phyloP scores from a whole-genome alignment of 2,888 invertebrate genomes.

The Lordiphosa fenestrarum region DNA sequence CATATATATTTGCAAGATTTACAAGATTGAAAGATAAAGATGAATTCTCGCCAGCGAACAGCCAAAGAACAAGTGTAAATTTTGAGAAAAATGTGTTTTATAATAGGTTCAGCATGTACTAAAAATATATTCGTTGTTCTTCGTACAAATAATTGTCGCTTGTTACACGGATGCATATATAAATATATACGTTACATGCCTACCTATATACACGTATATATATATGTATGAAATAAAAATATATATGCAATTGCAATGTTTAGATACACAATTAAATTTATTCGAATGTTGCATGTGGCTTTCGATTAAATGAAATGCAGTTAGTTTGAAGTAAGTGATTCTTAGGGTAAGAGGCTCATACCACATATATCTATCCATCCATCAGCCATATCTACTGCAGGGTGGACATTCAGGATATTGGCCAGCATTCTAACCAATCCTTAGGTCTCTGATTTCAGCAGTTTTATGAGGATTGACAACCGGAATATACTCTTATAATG shows the following conservation, averaged over 20 bases:
- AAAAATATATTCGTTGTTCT: slow-evolving; percentile 46
- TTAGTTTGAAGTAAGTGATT: slow-evolving; percentile 78
- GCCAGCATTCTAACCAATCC: background rate
- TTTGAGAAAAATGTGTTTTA: slow-evolving; percentile 49
- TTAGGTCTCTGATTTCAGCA: slow-evolving; percentile 34
- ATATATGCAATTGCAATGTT: slow-evolving; percentile 37
- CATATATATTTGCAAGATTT: background rate
- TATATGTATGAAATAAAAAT: slow-evolving; percentile 13
- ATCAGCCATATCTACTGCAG: too few species aligned
- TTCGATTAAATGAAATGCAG: slow-evolving; percentile 59
- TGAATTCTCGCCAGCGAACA: background rate
- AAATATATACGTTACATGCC: slow-evolving; percentile 24
- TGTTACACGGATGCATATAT: slow-evolving; percentile 10
- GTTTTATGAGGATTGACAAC: slow-evolving; percentile 48
- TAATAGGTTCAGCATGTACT: slow-evolving; percentile 60
- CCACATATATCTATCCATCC: slow-evolving; percentile 10
- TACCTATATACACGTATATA: slow-evolving; percentile 18
- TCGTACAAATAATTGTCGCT: background rate
- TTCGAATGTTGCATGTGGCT: slow-evolving; percentile 54
- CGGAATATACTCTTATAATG: slow-evolving; percentile 81
- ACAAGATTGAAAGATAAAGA: slow-evolving; percentile 1
- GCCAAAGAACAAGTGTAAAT: slow-evolving; percentile 45
- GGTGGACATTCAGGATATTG: background rate
- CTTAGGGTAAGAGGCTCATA: slow-evolving; percentile 74
- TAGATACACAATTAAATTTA: slow-evolving; percentile 56